Base-by-base conservation (phyloP, 2,797 vertebrate species). In the Trematomus bernacchii region DNA sequence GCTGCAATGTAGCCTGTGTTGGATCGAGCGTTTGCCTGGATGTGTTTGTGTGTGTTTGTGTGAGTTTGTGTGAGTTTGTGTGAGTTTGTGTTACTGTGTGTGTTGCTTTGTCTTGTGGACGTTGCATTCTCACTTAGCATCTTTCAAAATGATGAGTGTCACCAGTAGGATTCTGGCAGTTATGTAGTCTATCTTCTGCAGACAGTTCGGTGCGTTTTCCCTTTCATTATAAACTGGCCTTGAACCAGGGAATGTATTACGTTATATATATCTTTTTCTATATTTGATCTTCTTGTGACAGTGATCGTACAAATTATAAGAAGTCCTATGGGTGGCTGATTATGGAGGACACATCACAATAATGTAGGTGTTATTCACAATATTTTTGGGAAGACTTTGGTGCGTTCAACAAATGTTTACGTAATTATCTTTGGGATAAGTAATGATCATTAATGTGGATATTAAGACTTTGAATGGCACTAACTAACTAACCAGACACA, bases 131-230 rank as follows among this genome's bases (percentile, higher is more conserved):
- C 81, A 51, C 73, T 80, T 77, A 78, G 64, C 74, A 79, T 87
- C 80, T 68, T 87, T 85, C 78, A 84, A 89, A 71, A 80, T 76
- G 47, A 82, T 87, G 73, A 83, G 19, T 30, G 74, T 76, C 84
- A 42, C 67, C 55, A 58, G 62, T 43, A 63, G 72, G 59, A 53
- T 54, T 73, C 68, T 78, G 73, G 54, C 53, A 76, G 58, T 76
- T 71, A 14, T 50, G 61, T 64, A 19, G 18, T 76, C 65, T 6
- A 51, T 79, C 33, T 37, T 37, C 54, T 71, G 58, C 7, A 4
- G 72, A 75, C 73, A 76, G 66, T 61, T 37, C 33, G 6, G n/a
- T 73, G 27, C 55, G 8, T 79, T 69, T 71, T 66, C 77, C 27
- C 63, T 30, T 85, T 37, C 57, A 14, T 83, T 76, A 70, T 50